Conservation (phyloP, 2,888 invertebrate genomes). For the Geophilus truncorum region DNA sequence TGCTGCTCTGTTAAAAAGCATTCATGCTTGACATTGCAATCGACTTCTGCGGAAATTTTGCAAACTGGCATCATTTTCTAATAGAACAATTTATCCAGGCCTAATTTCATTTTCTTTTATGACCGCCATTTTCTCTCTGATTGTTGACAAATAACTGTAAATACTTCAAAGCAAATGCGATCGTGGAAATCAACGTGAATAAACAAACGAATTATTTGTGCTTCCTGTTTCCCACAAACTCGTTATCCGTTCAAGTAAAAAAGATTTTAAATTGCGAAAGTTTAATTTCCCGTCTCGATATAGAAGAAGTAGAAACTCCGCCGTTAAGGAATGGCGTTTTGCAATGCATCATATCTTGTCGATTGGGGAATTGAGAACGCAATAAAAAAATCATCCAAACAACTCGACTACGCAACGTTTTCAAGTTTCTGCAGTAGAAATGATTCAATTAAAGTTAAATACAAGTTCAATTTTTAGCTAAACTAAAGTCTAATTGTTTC, state of each 20-base stretch:
- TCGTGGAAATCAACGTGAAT: not conserved
- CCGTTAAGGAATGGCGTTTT: too few relatives aligned
- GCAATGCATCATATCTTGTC: too few relatives aligned
- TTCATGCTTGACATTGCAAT: conserved; percentile 18
- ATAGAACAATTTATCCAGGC: not conserved
- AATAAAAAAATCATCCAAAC: too few relatives aligned
- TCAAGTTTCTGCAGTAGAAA: too few relatives aligned
- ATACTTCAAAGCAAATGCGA: not conserved
- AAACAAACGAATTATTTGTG: not conserved
- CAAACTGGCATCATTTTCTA: conserved; percentile 18
- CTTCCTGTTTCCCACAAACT: not conserved
- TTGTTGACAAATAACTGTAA: not conserved
- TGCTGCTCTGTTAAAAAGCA: conserved; percentile 22
- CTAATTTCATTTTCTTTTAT: conserved; percentile 6
- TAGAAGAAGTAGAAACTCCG: too few relatives aligned
- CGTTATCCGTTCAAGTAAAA: not conserved
- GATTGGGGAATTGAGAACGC: too few relatives aligned
- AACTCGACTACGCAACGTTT: too few relatives aligned
- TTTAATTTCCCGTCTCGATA: not conserved
- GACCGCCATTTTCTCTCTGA: not conserved
- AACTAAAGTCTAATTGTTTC: too few relatives aligned
- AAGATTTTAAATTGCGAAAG: not conserved
- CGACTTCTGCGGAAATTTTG: conserved; percentile 2
- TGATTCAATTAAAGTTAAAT: too few relatives aligned
- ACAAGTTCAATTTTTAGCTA: too few relatives aligned